Percentiles rank a stretch among this genome's conserved stretches.
Conservation (phyloP, 2,113 vertebrate species). For the Nycticorax nycticorax region DNA sequence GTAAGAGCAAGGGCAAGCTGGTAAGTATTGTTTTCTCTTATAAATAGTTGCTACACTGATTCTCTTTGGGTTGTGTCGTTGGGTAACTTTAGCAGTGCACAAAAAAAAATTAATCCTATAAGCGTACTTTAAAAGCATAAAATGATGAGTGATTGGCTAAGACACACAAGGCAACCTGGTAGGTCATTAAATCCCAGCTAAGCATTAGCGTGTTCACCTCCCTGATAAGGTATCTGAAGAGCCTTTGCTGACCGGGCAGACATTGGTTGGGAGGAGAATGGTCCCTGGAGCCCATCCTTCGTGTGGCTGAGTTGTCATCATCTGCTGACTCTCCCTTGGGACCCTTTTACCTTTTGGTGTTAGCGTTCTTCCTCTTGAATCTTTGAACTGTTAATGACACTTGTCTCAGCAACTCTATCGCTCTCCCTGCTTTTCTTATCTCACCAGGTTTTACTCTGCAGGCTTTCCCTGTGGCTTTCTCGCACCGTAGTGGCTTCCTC, state of each 20-base stretch:
- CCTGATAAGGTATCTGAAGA: background rate
- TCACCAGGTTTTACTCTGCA: background rate
- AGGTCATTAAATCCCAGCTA: background rate
- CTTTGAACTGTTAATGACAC: background rate
- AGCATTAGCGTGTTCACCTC: background rate
- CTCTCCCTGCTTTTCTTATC: slow-evolving; percentile 20
- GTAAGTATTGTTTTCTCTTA: slow-evolving; percentile 18
- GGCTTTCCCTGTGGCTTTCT: background rate
- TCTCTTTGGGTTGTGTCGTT: background rate
- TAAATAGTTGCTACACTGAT: background rate
- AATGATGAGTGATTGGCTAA: background rate
- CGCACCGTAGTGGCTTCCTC: background rate
- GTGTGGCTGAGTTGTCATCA: background rate
- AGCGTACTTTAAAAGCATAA: background rate
- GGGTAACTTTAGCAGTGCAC: background rate
- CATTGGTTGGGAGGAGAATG: background rate
- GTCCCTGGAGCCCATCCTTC: background rate
- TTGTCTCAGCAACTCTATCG: background rate
- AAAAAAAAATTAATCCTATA: background rate
- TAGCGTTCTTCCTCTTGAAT: background rate
- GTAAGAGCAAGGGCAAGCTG: background rate
- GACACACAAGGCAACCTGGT: background rate
- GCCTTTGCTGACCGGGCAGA: background rate
- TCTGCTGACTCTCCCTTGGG: background rate
- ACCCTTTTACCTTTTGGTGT: background rate